Percentiles rank a stretch among this genome's conserved stretches.
Conservation (phyloP, 1,140 invertebrate species). For the Batillaria attramentaria region DNA sequence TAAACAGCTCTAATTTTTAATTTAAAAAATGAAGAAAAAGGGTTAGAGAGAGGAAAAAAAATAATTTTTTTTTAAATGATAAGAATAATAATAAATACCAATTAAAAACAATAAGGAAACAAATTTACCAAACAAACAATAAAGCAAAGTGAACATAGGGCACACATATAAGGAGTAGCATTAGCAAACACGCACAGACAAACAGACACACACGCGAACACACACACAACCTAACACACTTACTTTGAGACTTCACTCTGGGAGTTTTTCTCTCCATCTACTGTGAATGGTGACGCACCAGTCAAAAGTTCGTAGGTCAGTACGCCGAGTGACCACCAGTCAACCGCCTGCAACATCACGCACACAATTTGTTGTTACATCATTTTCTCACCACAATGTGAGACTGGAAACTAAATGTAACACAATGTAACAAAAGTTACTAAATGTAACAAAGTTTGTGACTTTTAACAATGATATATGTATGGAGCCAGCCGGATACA, state of each 20-base stretch:
- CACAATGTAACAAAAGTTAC: background rate
- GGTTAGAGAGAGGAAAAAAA: constrained; percentile 18
- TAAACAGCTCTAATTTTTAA: too few relatives aligned
- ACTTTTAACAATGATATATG: too few relatives aligned
- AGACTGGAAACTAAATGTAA: background rate
- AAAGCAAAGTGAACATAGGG: background rate
- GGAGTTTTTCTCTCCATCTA: constrained; percentile 92
- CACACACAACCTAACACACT: constrained; percentile 34
- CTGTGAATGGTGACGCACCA: constrained; percentile 96
- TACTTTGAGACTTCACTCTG: constrained; percentile 93
- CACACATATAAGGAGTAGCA: background rate
- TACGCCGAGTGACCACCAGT: constrained; percentile 99
- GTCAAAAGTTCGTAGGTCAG: constrained; percentile 97
- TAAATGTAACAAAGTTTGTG: background rate
- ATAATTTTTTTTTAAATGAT: background rate
- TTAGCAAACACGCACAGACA: background rate
- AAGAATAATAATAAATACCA: background rate
- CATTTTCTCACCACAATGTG: too few relatives aligned
- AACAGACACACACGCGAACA: background rate
- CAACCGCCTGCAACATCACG: constrained; percentile 93
- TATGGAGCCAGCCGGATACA: too few relatives aligned
- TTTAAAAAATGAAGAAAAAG: too few relatives aligned
- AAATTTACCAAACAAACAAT: constrained; percentile 9
- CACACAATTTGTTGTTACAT: too few relatives aligned
- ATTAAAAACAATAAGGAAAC: background rate